Percentiles rank a stretch among this genome's conserved stretches.
These are phyloP conservation scores for Argentina silus DNA, from an alignment of 2,797 vertebrate genomes.

Conservation along the genomic window DNA sequence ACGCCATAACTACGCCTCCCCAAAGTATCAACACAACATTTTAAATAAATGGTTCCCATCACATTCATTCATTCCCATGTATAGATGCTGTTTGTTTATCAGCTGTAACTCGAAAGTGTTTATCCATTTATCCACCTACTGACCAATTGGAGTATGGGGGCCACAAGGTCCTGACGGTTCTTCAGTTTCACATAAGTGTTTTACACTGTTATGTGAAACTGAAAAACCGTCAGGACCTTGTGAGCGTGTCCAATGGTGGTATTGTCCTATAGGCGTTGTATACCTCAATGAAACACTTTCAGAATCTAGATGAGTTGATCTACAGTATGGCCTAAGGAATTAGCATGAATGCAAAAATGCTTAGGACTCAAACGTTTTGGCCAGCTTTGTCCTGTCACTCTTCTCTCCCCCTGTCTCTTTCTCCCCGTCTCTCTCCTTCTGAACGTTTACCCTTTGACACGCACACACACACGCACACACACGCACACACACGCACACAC, in stretches of 20 bases:
- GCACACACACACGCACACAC: background rate
- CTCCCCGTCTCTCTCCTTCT: background rate
- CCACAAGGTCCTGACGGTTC: background rate
- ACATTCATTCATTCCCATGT: too few relatives aligned
- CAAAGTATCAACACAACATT: too few relatives aligned
- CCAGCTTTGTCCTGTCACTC: background rate
- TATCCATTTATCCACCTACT: too few relatives aligned
- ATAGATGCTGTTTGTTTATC: too few relatives aligned
- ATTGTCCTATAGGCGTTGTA: too few relatives aligned
- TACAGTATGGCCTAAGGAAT: too few relatives aligned
- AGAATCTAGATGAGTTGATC: too few relatives aligned
- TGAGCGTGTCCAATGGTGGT: too few relatives aligned
- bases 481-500: background rate
- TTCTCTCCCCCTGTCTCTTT: background rate
- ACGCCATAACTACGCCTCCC: too few relatives aligned
- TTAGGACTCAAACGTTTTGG: background rate
- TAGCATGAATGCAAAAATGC: background rate
- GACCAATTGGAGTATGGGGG: conserved; percentile 3
- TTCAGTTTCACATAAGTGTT: background rate
- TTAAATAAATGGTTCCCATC: too few relatives aligned
- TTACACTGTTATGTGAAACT: background rate
- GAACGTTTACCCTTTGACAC: background rate
- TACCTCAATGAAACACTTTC: too few relatives aligned
- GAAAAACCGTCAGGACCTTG: too few relatives aligned
- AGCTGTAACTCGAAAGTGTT: background rate